phyloP scores from a whole-genome alignment of 2,113 vertebrate species.

The Phrynocephalus versicolor region DNA sequence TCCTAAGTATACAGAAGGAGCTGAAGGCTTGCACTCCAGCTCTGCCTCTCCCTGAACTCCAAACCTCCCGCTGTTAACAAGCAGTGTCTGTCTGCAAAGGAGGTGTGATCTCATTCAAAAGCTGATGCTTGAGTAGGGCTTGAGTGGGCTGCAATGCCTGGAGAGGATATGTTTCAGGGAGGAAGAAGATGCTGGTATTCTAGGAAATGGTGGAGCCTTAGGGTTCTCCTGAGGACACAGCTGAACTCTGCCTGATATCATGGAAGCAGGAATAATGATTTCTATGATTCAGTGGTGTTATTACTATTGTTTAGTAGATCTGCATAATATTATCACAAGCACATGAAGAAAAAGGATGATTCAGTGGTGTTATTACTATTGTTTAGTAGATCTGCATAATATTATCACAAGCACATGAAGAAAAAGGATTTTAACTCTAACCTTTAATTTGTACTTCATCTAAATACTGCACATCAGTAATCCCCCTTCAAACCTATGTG shows the following conservation, averaged over 20 bases:
- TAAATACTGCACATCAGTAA: no score
- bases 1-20: no score
- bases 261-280: no score
- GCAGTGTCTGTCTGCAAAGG: no score
- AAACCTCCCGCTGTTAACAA: no score
- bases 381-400: not conserved
- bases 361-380: not conserved
- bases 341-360: no score
- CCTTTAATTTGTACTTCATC: not conserved
- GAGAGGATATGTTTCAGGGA: not conserved
- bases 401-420: not conserved
- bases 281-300: not conserved
- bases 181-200: not conserved
- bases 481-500: not conserved
- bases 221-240: not conserved
- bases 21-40: no score
- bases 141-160: not conserved
- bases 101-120: no score
- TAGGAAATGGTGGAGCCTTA: not conserved
- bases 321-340: no score
- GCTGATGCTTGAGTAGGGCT: not conserved
- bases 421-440: not conserved
- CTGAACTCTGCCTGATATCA: not conserved
- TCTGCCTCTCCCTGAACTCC: no score
- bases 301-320: not conserved